phyloP scores from a whole-genome alignment of 1,140 invertebrate species.

The Apolygus lucorum region DNA sequence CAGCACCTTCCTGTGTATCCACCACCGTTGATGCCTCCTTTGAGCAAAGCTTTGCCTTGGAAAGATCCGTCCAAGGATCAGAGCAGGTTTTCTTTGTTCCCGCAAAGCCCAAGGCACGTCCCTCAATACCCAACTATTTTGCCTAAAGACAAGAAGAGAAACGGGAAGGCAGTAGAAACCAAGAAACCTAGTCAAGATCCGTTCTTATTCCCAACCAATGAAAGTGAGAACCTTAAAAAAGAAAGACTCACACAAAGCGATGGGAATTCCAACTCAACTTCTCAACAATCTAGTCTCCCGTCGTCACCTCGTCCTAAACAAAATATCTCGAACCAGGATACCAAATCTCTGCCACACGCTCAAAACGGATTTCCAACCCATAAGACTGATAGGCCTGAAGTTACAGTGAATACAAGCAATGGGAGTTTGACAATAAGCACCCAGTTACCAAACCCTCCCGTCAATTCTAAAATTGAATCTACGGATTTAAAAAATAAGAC shows the following conservation, averaged over 20 bases:
- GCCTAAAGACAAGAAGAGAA: not conserved
- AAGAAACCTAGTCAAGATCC: conserved; percentile 11
- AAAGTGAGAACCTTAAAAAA: not conserved
- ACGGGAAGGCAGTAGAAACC: not conserved
- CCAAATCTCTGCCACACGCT: too few species aligned
- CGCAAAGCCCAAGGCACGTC: conserved; percentile 5
- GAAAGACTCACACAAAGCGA: not conserved
- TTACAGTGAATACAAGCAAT: conserved; percentile 23
- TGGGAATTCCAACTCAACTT: not conserved
- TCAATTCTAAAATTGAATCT: too few species aligned
- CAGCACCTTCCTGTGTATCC: conserved; percentile 7
- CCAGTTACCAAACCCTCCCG: not conserved
- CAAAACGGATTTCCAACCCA: too few species aligned
- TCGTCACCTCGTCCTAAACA: not conserved
- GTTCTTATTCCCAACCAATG: not conserved
- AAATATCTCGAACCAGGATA: too few species aligned
- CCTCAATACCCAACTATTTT: not conserved
- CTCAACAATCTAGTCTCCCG: not conserved
- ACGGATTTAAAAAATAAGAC: not conserved
- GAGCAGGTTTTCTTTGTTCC: not conserved
- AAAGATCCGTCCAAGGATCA: not conserved
- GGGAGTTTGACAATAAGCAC: conserved; percentile 19
- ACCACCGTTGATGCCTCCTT: not conserved
- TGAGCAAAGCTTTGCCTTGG: not conserved
- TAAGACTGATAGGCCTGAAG: conserved; percentile 7